Evolutionary conservation across 2,797 vertebrate genomes (phyloP).

Genomic region (Poecilia wingei): DNA sequence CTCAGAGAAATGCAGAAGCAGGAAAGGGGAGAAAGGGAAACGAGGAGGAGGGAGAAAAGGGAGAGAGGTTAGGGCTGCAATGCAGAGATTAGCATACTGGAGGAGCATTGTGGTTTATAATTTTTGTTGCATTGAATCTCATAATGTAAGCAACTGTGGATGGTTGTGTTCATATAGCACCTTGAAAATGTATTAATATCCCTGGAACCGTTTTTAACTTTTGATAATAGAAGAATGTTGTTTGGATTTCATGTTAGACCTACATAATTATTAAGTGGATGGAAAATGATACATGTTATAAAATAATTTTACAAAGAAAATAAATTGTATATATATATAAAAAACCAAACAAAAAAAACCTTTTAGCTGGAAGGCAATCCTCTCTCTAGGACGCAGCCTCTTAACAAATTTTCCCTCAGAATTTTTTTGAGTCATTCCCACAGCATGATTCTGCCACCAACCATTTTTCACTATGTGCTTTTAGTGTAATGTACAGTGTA

Average conservation of each 20-base stretch:
- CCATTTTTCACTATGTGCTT: background rate
- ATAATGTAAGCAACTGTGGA: conserved; percentile 41
- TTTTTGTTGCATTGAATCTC: conserved; percentile 50
- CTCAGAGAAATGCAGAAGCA: conserved; percentile 25
- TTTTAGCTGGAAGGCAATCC: background rate
- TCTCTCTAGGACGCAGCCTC: background rate
- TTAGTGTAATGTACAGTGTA: background rate
- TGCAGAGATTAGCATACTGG: conserved; percentile 39
- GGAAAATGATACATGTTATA: background rate
- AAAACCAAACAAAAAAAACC: no score
- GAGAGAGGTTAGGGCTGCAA: conserved; percentile 20
- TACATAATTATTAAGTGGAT: background rate
- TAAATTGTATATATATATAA: no score
- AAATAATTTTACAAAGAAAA: background rate
- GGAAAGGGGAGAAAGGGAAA: conserved; percentile 15
- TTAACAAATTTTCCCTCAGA: background rate
- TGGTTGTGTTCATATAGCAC: background rate
- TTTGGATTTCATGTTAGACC: background rate
- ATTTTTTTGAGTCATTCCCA: background rate
- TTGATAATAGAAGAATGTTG: background rate
- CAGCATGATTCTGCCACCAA: background rate
- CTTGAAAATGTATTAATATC: background rate
- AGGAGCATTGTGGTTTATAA: conserved; percentile 47
- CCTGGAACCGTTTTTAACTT: background rate
- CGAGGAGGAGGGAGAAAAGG: background rate